Conservation (phyloP, 2,113 vertebrate genomes). For the Crocuta crocuta region DNA sequence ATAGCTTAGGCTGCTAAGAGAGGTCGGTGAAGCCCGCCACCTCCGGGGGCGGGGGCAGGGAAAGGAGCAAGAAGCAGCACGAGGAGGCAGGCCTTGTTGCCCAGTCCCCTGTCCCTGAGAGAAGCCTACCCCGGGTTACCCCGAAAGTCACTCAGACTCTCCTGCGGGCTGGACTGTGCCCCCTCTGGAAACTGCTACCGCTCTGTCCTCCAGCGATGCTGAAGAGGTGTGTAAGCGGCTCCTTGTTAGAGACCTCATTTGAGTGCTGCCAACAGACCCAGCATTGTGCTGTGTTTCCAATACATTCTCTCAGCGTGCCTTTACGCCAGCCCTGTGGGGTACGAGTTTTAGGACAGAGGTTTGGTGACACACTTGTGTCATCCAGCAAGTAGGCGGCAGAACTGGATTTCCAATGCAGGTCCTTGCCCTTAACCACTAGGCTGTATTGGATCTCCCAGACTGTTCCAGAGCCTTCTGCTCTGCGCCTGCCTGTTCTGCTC, state of each 20-base stretch:
- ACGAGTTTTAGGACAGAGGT: neutral
- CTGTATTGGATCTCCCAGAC: neutral
- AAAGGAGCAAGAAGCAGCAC: neutral
- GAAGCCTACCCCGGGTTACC: neutral
- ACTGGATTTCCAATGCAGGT: neutral
- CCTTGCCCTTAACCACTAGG: no score
- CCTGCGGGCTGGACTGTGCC: neutral
- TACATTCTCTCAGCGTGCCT: fast-evolving
- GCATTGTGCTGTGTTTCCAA: neutral
- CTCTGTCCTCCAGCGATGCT: neutral
- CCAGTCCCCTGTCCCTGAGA: neutral
- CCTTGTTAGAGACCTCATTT: neutral
- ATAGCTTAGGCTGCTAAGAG: neutral
- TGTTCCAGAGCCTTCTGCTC: neutral
- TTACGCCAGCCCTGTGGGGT: neutral
- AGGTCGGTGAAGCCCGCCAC: neutral
- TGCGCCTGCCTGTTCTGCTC: neutral
- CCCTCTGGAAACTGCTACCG: fast-evolving
- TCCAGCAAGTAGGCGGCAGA: neutral
- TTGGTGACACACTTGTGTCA: neutral
- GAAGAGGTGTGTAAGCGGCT: neutral
- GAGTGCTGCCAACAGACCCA: neutral
- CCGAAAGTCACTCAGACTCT: neutral
- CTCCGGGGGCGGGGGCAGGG: neutral
- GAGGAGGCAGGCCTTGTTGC: neutral